Evolutionary conservation across 2,888 invertebrate genomes (phyloP).

Genomic region (Reticulitermes lucifugus): DNA sequence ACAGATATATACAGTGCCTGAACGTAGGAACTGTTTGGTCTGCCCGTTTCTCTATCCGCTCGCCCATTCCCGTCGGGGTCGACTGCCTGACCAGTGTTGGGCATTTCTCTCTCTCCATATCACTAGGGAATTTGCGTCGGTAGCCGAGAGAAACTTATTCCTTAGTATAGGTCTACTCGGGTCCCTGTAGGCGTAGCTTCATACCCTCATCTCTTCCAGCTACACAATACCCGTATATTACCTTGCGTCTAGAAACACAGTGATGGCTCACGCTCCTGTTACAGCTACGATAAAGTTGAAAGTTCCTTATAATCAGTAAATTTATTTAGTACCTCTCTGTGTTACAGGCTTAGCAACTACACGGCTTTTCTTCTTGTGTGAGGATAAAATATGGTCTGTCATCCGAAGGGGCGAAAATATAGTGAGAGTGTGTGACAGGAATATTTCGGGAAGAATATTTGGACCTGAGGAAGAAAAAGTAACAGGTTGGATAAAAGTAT

Average conservation of each 20-base stretch:
- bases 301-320: neutral
- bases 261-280: neutral
- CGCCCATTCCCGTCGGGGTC: no score
- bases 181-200: neutral
- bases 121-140: constrained; percentile 5
- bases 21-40: no score
- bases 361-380: neutral
- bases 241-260: neutral
- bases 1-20: no score
- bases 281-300: neutral
- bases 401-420: no score
- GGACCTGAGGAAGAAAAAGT: no score
- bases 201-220: neutral
- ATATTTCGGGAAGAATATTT: no score
- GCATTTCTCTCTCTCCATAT: neutral
- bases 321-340: neutral
- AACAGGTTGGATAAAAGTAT: no score
- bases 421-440: no score
- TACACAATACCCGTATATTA: neutral
- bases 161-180: neutral
- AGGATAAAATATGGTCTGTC: no score
- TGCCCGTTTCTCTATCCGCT: no score
- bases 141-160: neutral
- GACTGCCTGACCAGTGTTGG: neutral
- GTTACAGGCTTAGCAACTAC: neutral